phyloP scores from a whole-genome alignment of 2,797 vertebrate species.

The Centropyge bicolor region DNA sequence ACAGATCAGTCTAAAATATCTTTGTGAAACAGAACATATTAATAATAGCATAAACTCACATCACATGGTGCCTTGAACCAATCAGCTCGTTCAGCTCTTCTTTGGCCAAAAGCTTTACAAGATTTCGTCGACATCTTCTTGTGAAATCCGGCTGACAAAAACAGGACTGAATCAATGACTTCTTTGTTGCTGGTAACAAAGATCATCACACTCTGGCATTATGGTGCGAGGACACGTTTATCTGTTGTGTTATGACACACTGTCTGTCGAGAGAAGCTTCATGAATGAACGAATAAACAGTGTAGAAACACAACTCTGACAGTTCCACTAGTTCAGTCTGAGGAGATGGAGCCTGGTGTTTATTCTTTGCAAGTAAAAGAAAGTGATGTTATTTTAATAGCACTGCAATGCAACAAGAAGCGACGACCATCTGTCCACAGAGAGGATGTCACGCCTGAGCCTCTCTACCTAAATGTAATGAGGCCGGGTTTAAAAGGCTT shows the following conservation, averaged over 20 bases:
- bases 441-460: constrained; percentile 20
- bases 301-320: background rate
- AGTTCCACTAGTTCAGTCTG: background rate
- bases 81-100: no score
- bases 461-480: constrained; percentile 18
- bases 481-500: constrained; percentile 19
- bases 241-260: no score
- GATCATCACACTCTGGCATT: background rate
- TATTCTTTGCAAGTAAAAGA: constrained; percentile 14
- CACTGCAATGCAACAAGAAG: constrained; percentile 33
- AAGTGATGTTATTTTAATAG: constrained; percentile 40
- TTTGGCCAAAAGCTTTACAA: no score
- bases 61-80: no score
- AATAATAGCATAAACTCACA: no score
- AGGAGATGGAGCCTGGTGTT: constrained; percentile 14
- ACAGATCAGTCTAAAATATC: no score
- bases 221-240: background rate
- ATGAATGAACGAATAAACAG: background rate
- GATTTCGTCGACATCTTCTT: no score
- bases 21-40: no score
- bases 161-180: no score
- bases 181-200: no score
- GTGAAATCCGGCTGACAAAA: no score
- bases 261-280: background rate
- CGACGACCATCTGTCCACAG: constrained; percentile 43